phyloP scores from a whole-genome alignment of 2,113 vertebrate species.

The Rafetus swinhoei region DNA sequence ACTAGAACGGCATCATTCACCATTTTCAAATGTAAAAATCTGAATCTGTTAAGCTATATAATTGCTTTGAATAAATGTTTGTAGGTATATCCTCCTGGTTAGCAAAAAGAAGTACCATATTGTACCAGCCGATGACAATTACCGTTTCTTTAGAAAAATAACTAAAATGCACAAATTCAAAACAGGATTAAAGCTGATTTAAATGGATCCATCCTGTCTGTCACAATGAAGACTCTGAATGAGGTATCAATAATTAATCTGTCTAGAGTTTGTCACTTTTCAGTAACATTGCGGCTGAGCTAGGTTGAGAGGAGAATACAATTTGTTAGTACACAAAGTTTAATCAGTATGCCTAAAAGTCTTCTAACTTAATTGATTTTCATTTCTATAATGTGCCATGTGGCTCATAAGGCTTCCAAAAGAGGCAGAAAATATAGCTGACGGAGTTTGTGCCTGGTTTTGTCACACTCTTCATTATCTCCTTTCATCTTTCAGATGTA shows the following conservation, averaged over 20 bases:
- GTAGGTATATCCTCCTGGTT: not conserved
- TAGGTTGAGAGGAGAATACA: not conserved
- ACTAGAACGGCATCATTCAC: not conserved
- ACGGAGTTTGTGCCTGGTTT: not conserved
- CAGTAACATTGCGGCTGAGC: not conserved
- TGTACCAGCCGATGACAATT: not conserved
- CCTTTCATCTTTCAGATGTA: not conserved
- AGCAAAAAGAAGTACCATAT: not conserved
- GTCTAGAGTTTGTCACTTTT: not conserved
- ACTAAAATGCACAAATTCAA: not conserved
- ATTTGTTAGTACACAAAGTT: not conserved
- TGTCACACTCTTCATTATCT: not conserved
- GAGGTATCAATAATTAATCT: not conserved
- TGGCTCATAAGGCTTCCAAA: not conserved
- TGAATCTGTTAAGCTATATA: not conserved
- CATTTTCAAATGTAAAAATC: not conserved
- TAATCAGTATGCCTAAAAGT: not conserved
- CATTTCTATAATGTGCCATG: too few species aligned
- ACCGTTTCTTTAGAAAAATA: not conserved
- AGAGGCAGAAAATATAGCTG: not conserved
- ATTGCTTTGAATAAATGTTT: not conserved
- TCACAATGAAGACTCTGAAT: not conserved
- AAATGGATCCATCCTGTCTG: not conserved
- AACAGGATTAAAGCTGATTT: not conserved
- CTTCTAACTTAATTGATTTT: not conserved